Conservation (phyloP, 2,113 vertebrate genomes). For the Oreotrochilus melanogaster region DNA sequence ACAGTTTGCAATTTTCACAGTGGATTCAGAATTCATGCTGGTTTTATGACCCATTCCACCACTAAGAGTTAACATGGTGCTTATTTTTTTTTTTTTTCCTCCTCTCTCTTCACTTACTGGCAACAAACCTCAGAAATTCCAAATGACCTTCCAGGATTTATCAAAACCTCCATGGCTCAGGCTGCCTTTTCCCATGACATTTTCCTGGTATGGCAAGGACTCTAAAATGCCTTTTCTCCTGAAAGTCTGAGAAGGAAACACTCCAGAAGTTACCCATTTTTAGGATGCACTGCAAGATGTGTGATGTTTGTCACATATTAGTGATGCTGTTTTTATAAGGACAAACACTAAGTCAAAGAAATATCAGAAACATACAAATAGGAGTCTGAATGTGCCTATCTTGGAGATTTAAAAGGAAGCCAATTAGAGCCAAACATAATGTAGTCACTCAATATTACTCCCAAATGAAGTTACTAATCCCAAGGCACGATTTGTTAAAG, state of each 20-base stretch:
- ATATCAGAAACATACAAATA: neutral
- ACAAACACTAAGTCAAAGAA: neutral
- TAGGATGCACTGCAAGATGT: neutral
- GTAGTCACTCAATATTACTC: neutral
- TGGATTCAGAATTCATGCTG: neutral
- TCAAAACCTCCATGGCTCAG: neutral
- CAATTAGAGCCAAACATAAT: neutral
- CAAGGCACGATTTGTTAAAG: neutral
- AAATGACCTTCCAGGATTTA: neutral
- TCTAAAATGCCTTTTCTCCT: neutral
- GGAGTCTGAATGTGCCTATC: neutral
- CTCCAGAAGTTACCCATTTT: neutral
- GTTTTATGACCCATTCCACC: neutral
- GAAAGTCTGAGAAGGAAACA: neutral
- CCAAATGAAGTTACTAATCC: neutral
- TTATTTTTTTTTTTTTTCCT: neutral
- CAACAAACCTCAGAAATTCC: neutral
- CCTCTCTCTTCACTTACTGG: neutral
- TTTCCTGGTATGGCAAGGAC: neutral
- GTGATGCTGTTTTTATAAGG: neutral
- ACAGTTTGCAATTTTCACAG: neutral
- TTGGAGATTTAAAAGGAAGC: neutral
- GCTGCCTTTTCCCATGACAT: neutral
- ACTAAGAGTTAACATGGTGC: neutral
- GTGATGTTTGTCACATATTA: neutral